Evolutionary conservation across 2,888 invertebrate species (phyloP), one percentile per base, ranked within the genome.

Genomic region (Heliconius ethilla): DNA sequence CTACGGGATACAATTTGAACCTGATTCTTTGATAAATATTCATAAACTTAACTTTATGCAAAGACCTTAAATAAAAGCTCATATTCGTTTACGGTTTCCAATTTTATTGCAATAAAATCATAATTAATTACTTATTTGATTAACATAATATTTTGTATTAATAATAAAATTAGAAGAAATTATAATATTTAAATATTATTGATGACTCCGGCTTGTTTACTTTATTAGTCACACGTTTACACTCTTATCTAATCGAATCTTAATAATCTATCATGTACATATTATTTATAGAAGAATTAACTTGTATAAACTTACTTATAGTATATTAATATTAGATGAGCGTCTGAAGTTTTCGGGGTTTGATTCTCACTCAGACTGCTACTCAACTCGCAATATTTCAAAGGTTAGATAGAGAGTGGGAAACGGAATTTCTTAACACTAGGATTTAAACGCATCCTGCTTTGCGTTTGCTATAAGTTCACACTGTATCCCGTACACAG

Each of bases 181-280:
- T 55, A 25, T 59, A 72, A 59, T 72, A 72, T 37, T 25, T 72
- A 33, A 59, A 72, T 33, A 15, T 62, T 37, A 33, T 62, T 59
- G n/a, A 37, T n/a, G n/a, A n/a, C 55, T 72, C 5, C 59, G n/a
- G n/a, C 13, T 59, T 72, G 37, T 59, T 55, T 37, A 4, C 10
- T 45, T 27, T 51, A 27, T 40, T 40, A 15, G 25, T 25, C n/a
- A n/a, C 40, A 40, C n/a, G n/a, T 13, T 25, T 69, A 37, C 33
- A 37, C 11, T 37, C n/a, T 25, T 67, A 15, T 37, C 40, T n/a
- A 67, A 67, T 63, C 27, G 25, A 63, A 27, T 27, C 27, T 27
- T 27, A 25, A 15, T 7, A 25, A 63, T 63, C 27, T 1, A 63
- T 63, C 27, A 63, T 25, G 11, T 27, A 25, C 15, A 25, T 25